Conservation (phyloP, 2,888 invertebrate genomes). For the Mythimna ferrago region DNA sequence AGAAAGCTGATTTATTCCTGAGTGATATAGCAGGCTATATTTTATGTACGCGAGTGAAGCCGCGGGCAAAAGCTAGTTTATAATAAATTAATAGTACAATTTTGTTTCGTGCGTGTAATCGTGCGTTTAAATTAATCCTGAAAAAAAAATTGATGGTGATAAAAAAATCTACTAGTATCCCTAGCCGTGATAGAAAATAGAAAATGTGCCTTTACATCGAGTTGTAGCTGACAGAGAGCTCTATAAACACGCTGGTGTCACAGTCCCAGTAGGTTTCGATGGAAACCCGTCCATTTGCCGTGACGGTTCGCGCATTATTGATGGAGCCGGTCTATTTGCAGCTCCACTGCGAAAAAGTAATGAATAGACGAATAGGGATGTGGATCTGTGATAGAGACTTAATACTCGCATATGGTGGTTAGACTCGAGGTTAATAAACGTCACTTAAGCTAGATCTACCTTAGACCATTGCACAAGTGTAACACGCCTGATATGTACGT, state of each 20-base stretch:
- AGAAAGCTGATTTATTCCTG: too few species aligned
- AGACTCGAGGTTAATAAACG: too few species aligned
- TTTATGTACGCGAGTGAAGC: too few species aligned
- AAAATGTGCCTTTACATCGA: conserved; percentile 43
- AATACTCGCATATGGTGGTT: background rate
- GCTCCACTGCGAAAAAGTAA: conserved; percentile 38
- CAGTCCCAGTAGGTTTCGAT: conserved; percentile 69
- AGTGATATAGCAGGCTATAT: too few species aligned
- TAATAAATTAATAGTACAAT: too few species aligned
- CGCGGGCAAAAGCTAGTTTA: too few species aligned
- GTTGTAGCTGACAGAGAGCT: conserved; percentile 8
- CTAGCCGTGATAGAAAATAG: conserved; percentile 3
- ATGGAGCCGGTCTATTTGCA: conserved; percentile 68
- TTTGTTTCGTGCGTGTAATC: too few species aligned
- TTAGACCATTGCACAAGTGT: too few species aligned
- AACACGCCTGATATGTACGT: too few species aligned
- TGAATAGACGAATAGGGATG: conserved; percentile 19
- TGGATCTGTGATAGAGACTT: background rate
- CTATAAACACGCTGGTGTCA: conserved; percentile 34
- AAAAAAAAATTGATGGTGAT: background rate
- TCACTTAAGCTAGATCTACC: too few species aligned
- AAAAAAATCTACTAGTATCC: background rate
- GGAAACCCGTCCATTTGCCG: conserved; percentile 69
- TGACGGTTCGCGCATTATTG: conserved; percentile 74
- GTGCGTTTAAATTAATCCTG: background rate